phyloP scores from a whole-genome alignment of 2,888 invertebrate species.

The Drosophila subsilvestris region DNA sequence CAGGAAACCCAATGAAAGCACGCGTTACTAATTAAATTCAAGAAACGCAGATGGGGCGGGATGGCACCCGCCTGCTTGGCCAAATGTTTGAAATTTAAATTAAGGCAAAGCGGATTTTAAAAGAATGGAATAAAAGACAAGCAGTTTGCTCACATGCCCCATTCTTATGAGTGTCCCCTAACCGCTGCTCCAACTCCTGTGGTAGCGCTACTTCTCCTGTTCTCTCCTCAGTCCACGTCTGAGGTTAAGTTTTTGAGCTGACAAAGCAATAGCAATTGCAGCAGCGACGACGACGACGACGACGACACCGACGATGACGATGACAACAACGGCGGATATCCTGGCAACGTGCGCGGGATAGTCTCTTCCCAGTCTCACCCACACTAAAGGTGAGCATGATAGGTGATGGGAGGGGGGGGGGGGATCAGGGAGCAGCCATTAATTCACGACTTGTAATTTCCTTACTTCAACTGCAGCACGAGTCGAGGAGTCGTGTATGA shows the following conservation, averaged over 20 bases:
- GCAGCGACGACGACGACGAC: conserved; percentile 6
- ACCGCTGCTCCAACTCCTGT: neutral
- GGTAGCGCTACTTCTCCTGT: conserved; percentile 29
- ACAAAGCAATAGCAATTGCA: conserved; percentile 74
- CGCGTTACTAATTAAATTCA: conserved; percentile 75
- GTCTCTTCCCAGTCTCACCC: conserved; percentile 28
- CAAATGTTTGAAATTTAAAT: conserved; percentile 53
- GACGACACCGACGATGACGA: conserved; percentile 31
- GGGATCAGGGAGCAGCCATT: conserved; percentile 66
- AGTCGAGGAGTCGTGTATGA: conserved; percentile 20
- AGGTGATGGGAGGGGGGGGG: neutral
- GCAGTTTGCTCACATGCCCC: conserved; percentile 45
- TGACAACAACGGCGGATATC: conserved; percentile 75
- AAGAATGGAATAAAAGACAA: neutral
- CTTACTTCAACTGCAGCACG: conserved; percentile 77
- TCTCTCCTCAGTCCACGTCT: conserved; percentile 55
- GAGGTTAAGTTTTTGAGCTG: conserved; percentile 77
- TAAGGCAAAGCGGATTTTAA: conserved; percentile 30
- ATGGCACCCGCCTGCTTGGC: neutral
- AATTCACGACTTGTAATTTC: conserved; percentile 83
- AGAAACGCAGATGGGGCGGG: conserved; percentile 16
- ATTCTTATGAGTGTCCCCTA: neutral
- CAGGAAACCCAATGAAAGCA: conserved; percentile 70
- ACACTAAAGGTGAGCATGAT: conserved; percentile 1
- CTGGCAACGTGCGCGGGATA: conserved; percentile 66